Conservation (phyloP, 1,140 invertebrate species). For the Drosophila burlai region DNA sequence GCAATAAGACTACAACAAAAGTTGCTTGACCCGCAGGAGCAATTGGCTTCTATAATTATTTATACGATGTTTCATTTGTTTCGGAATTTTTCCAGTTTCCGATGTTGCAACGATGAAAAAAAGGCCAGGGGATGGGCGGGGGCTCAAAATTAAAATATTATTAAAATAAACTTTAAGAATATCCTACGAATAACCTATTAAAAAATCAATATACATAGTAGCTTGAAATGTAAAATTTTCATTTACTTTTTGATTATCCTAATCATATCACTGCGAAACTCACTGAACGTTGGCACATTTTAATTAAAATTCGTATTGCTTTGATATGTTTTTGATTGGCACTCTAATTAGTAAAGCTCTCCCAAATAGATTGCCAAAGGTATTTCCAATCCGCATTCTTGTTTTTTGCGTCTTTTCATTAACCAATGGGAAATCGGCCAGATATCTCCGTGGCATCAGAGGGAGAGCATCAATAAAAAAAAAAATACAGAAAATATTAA, state of each 20-base stretch:
- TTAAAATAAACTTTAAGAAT: background rate
- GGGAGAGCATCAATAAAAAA: background rate
- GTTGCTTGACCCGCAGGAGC: slow-evolving; percentile 66
- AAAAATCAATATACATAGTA: background rate
- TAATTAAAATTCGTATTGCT: slow-evolving; percentile 14
- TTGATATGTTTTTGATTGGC: slow-evolving; percentile 36
- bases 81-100: slow-evolving; percentile 80
- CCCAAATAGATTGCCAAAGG: slow-evolving; percentile 22
- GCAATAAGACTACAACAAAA: slow-evolving; percentile 53
- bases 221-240: background rate
- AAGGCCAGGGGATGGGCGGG: background rate
- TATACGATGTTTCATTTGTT: slow-evolving; percentile 85
- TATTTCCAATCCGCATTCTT: slow-evolving; percentile 41
- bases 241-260: background rate
- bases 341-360: slow-evolving; percentile 40
- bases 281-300: slow-evolving; percentile 7
- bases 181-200: background rate
- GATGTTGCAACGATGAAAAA: slow-evolving; percentile 24
- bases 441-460: background rate
- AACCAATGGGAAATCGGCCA: slow-evolving; percentile 30
- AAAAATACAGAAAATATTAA: background rate
- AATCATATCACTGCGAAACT: background rate
- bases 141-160: background rate
- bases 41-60: slow-evolving; percentile 81
- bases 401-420: slow-evolving; percentile 19